Conservation (phyloP, 23 tunicate genomes). For the Corella eumyota region DNA sequence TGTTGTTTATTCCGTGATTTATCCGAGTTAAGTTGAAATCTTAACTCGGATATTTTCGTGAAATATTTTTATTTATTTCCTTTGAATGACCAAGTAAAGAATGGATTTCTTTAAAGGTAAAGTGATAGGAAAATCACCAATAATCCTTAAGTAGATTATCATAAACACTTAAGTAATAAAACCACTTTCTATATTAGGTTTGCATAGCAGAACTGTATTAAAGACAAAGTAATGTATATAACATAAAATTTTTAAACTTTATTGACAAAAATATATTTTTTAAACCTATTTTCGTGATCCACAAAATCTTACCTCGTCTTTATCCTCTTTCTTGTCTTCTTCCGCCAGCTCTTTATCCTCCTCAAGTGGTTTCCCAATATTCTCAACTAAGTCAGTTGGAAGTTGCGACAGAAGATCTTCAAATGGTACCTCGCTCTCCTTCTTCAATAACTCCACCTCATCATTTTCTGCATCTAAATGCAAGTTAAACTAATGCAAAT, state of each 20-base stretch:
- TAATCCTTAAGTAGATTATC: neutral
- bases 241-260: neutral
- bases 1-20: too few species aligned
- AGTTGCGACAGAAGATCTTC: slow-evolving; percentile 52
- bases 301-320: neutral
- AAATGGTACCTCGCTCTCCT: slow-evolving; percentile 80
- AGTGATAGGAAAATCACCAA: slow-evolving; percentile 6
- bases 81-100: slow-evolving; percentile 9
- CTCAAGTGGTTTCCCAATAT: slow-evolving; percentile 52
- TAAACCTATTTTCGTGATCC: neutral
- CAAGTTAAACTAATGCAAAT: too few species aligned
- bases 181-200: too few species aligned
- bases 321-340: slow-evolving; percentile 1
- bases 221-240: too few species aligned
- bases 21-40: too few species aligned
- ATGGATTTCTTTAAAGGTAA: slow-evolving; percentile 7
- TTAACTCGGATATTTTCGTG: too few species aligned
- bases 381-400: slow-evolving; percentile 56
- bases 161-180: too few species aligned
- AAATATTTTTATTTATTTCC: slow-evolving; percentile 14
- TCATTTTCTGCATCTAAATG: too few species aligned
- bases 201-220: too few species aligned
- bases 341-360: neutral
- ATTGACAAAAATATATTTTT: neutral
- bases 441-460: slow-evolving; percentile 49